Evolutionary conservation across 35 echinoderm and acorn worm species (phyloP).

Genomic region (Lytechinus pictus): DNA sequence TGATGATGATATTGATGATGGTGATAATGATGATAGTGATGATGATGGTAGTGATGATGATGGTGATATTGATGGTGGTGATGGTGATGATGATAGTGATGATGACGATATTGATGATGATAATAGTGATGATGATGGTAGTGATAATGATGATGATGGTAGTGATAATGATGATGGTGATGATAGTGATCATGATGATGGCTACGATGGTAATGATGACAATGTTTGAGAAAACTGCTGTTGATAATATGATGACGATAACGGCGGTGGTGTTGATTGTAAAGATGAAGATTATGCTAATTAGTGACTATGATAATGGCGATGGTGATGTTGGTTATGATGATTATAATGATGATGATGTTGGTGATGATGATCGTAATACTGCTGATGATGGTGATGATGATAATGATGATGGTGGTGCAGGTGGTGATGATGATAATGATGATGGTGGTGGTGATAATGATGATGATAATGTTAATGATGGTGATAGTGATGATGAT

Average conservation of each 20-base stretch:
- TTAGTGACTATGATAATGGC: not conserved
- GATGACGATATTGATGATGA: not conserved
- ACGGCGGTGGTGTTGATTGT: not conserved
- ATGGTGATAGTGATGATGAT: not conserved
- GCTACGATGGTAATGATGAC: not conserved
- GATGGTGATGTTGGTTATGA: not conserved
- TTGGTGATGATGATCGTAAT: not conserved
- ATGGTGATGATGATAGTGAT: not conserved
- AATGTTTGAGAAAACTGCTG: no score
- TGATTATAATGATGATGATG: not conserved
- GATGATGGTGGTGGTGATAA: conserved; percentile 1
- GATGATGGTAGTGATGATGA: not conserved
- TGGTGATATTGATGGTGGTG: not conserved
- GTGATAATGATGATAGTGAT: not conserved
- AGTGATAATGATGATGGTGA: not conserved
- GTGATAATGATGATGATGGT: not conserved
- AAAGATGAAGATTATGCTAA: not conserved
- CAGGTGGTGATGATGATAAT: not conserved
- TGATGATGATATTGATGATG: not conserved
- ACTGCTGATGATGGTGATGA: not conserved
- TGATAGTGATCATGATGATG: not conserved
- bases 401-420: not conserved
- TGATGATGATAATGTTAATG: not conserved
- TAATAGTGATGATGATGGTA: not conserved
- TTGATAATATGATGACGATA: no score